Conservation (phyloP, 2,797 vertebrate species). For the Geotrypetes seraphini region DNA sequence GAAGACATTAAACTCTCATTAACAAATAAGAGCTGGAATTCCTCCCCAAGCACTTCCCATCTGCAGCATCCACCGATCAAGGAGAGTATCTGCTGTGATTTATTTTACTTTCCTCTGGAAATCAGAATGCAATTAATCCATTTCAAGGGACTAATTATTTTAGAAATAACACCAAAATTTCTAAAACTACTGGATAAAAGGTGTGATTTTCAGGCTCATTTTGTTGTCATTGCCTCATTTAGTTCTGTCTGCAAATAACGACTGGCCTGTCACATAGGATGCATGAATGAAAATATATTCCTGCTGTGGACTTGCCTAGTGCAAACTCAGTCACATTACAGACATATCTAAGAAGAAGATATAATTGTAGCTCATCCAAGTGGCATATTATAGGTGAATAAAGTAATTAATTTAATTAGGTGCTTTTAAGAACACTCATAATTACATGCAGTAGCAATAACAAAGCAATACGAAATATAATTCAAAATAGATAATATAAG, state of each 20-base stretch:
- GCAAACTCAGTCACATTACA: too few relatives aligned
- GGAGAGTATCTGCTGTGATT: slow-evolving; percentile 9
- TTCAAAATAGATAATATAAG: too few relatives aligned
- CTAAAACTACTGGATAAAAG: not conserved
- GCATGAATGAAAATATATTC: too few relatives aligned
- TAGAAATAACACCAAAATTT: not conserved
- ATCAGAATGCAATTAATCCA: slow-evolving; percentile 16
- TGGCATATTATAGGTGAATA: too few relatives aligned
- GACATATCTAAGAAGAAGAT: too few relatives aligned
- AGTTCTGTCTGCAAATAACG: too few relatives aligned
- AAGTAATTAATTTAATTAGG: too few relatives aligned
- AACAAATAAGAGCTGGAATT: slow-evolving; percentile 23
- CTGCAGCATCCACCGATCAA: slow-evolving; percentile 23
- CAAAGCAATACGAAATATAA: too few relatives aligned
- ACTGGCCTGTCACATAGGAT: not conserved
- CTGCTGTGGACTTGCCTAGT: too few relatives aligned
- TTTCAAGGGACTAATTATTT: slow-evolving; percentile 19
- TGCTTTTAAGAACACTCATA: too few relatives aligned
- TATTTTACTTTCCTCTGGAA: not conserved
- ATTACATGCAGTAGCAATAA: too few relatives aligned
- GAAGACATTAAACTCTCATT: slow-evolving; percentile 48
- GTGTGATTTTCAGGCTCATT: accelerated
- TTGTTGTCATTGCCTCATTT: not conserved
- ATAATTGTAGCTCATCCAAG: too few relatives aligned
- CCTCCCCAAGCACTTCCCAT: slow-evolving; percentile 21